These are phyloP conservation scores for Leucopsar rothschildi DNA, from an alignment of 2,113 vertebrate genomes.

Conservation along the genomic window DNA sequence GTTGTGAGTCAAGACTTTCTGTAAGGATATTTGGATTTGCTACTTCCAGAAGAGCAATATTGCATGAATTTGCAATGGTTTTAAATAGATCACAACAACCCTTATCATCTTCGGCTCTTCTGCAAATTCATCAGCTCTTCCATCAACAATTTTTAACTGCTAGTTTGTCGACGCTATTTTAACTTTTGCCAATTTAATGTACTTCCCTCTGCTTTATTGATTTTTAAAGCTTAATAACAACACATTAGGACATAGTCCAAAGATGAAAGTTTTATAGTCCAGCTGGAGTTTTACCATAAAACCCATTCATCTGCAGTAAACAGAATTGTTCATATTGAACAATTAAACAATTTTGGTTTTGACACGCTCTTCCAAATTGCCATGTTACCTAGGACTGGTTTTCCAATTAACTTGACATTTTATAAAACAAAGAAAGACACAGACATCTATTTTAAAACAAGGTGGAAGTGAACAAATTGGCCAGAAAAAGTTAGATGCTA, in stretches of 20 bases:
- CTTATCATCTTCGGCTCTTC: not conserved
- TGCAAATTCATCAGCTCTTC: not conserved
- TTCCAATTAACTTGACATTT: not conserved
- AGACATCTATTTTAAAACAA: not conserved
- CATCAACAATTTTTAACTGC: not conserved
- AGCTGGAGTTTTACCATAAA: not conserved
- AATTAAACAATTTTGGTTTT: not conserved
- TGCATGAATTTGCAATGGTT: not conserved
- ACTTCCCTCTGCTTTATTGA: not conserved
- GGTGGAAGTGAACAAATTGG: not conserved
- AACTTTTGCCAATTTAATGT: not conserved
- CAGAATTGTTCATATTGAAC: not conserved
- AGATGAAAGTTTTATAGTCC: not conserved
- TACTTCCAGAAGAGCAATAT: constrained; percentile 4
- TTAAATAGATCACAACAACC: constrained; percentile 9
- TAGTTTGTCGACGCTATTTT: not conserved
- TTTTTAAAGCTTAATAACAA: not conserved
- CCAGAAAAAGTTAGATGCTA: not conserved
- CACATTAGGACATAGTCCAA: not conserved
- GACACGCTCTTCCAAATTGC: not conserved
- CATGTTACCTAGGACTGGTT: not conserved
- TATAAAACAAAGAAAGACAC: not conserved
- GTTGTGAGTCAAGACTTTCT: constrained; percentile 4
- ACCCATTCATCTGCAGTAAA: not conserved
- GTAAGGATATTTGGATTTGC: not conserved